Base-by-base conservation (phyloP, 2,888 invertebrate species). In the Biston stratarius region DNA sequence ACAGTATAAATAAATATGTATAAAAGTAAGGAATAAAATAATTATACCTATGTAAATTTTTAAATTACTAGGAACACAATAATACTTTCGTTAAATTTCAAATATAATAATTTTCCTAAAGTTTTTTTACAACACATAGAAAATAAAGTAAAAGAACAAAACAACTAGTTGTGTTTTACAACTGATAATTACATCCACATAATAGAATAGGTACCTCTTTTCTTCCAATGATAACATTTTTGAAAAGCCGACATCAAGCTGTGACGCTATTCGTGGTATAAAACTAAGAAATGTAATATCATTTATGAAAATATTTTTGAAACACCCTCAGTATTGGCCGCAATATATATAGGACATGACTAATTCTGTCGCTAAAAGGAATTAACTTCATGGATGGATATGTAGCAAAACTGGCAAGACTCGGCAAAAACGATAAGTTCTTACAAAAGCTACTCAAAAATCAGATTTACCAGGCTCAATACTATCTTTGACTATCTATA, bases 201-300 rank as follows among this genome's bases (percentile, higher is more conserved):
- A 90, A 88, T 84, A 90, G 87, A 89, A 91, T 87, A 91, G 86
- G 89, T 91, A 91, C 91, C 91, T 90, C 90, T 86, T 89, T 90
- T 87, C 88, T 89, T 91, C 91, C 94, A 91, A 82, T 85, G 91
- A 86, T 85, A 91, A 92, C 89, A 91, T 91, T 90, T 92, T 91
- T 89, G 88, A 89, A 89, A 91, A 92, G 92, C 89, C 89, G 92
- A 92, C 92, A 91, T 92, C 91, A 88, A 90, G 89, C 90, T 90
- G 92, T 91, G 89, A 90, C 88, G 82, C 92, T 92, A 92, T 83
- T 86, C 83, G 83, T 85, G 85, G 84, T 89, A 88, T 84, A 88
- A 72, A 87, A 86, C 90, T 91, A 91, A 85, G 87, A 83, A 87
- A 87, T 89, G 85, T 83, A 89, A 88, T 88, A 88, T 88, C 74